phyloP scores from a whole-genome alignment of 2,797 vertebrate species.

The Chaunax sp. region DNA sequence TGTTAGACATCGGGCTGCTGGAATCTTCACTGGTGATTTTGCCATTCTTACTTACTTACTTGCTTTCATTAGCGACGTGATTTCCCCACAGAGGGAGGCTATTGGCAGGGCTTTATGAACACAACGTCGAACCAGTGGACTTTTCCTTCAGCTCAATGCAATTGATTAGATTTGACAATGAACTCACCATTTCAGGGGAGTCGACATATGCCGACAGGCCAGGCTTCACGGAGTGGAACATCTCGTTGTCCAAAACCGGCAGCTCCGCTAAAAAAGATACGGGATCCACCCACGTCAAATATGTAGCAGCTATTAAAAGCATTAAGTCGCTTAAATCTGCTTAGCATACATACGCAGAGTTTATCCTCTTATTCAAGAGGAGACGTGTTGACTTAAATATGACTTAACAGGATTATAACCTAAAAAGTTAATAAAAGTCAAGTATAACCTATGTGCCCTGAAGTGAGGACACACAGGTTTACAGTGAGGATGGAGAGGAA shows the following conservation, averaged over 20 bases:
- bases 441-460: conserved; percentile 13
- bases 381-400: conserved; percentile 44
- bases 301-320: conserved; percentile 53
- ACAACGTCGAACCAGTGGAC: conserved; percentile 21
- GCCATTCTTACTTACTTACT: conserved; percentile 34
- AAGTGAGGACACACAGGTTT: conserved; percentile 19
- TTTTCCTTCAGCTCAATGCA: conserved; percentile 32
- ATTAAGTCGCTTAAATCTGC: conserved; percentile 51
- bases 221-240: conserved; percentile 94
- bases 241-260: conserved; percentile 92
- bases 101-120: conserved; percentile 26
- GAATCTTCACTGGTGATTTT: conserved; percentile 28
- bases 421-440: conserved; percentile 29
- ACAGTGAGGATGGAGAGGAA: conserved; percentile 8
- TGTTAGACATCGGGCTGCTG: conserved; percentile 5
- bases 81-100: conserved; percentile 9
- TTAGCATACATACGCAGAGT: conserved; percentile 40
- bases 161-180: conserved; percentile 54
- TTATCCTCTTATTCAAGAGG: conserved; percentile 35
- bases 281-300: conserved; percentile 64
- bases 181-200: conserved; percentile 90
- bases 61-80: conserved; percentile 44
- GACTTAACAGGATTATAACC: conserved; percentile 49
- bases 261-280: conserved; percentile 81
- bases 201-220: conserved; percentile 95